These are phyloP conservation scores for Paraplagusia blochii DNA, from an alignment of 2,113 vertebrate species.

Conservation along the genomic window DNA sequence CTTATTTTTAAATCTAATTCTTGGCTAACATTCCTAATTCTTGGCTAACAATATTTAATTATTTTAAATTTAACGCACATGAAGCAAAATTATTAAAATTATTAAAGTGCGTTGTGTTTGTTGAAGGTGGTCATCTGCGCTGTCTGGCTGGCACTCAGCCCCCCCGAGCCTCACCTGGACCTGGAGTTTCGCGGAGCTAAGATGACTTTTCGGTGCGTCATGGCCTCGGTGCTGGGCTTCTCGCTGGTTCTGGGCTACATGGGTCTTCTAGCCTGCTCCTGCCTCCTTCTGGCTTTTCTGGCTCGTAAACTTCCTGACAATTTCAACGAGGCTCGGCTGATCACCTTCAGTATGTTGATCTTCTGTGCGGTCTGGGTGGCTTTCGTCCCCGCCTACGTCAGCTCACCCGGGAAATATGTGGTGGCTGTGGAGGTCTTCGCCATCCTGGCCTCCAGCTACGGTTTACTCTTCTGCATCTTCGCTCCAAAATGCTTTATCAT, in stretches of 20 bases:
- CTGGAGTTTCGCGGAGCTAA: constrained; percentile 54
- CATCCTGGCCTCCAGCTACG: constrained; percentile 71
- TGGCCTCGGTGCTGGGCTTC: constrained; percentile 70
- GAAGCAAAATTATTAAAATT: no score
- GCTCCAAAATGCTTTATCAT: constrained; percentile 74
- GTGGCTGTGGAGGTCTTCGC: constrained; percentile 73
- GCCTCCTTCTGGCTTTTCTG: constrained; percentile 68
- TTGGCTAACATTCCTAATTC: no score
- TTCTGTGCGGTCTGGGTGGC: constrained; percentile 75
- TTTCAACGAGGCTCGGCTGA: constrained; percentile 66
- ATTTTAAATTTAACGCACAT: no score
- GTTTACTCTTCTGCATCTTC: constrained; percentile 70
- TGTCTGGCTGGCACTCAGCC: constrained; percentile 65
- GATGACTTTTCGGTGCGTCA: constrained; percentile 41
- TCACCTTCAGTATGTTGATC: constrained; percentile 80
- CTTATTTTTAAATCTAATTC: no score
- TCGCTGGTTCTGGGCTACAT: constrained; percentile 76
- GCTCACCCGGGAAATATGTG: constrained; percentile 69
- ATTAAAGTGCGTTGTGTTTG: not conserved
- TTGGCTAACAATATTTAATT: no score
- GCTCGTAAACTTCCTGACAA: constrained; percentile 73
- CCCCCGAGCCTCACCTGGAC: constrained; percentile 61
- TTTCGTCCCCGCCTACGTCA: constrained; percentile 74
- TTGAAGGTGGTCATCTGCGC: constrained; percentile 68
- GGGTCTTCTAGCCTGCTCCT: constrained; percentile 67